Conservation (phyloP, 2,113 vertebrate genomes). For the Rhabdomys dilectus region DNA sequence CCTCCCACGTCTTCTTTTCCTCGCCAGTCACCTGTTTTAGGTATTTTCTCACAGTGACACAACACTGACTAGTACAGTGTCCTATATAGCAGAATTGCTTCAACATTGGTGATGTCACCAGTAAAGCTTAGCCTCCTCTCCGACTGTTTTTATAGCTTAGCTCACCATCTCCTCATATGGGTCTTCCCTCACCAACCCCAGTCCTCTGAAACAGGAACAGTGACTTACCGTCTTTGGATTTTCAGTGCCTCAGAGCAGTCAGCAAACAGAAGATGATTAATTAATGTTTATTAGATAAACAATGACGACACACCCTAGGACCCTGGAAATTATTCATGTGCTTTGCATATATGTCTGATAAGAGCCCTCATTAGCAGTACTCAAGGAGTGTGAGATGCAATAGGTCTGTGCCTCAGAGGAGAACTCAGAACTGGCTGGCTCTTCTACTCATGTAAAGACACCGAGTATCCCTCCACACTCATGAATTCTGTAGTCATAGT, state of each 20-base stretch:
- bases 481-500: not conserved
- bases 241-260: not conserved
- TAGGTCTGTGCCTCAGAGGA: not conserved
- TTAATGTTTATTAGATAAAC: slow-evolving; percentile 16
- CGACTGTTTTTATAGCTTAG: not conserved
- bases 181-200: not conserved
- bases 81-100: not conserved
- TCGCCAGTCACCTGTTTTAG: not conserved
- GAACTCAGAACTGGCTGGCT: not conserved
- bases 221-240: slow-evolving; percentile 11
- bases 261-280: slow-evolving; percentile 1
- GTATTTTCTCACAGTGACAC: not conserved
- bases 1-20: not conserved
- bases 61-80: not conserved
- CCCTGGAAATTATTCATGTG: not conserved
- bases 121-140: not conserved
- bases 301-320: not conserved
- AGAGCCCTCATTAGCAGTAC: not conserved
- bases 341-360: not conserved
- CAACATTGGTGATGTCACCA: too few species aligned
- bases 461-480: too few species aligned
- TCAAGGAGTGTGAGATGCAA: not conserved
- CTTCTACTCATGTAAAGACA: not conserved
- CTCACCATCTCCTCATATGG: accelerated
- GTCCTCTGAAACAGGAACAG: not conserved